These are phyloP conservation scores for Vannuccia rotundouncinata DNA, from an alignment of 2,888 invertebrate species.

Conservation along the genomic window DNA sequence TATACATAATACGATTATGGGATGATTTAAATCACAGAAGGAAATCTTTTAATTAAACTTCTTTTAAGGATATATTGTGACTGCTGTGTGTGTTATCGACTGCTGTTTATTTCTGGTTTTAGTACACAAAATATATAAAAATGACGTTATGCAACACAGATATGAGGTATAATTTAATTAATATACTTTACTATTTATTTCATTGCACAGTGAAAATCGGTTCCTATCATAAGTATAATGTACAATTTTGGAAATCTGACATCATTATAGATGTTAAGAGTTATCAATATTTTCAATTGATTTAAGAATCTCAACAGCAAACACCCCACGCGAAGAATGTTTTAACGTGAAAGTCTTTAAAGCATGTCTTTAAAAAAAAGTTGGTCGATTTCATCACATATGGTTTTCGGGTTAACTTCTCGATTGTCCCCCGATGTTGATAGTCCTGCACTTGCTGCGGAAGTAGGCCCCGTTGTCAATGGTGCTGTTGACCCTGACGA, in stretches of 20 bases:
- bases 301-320: too few species aligned
- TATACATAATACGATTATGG: too few species aligned
- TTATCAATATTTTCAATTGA: too few species aligned
- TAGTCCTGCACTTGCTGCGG: not conserved
- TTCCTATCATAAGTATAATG: too few species aligned
- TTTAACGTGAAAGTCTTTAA: not conserved
- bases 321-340: not conserved
- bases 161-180: not conserved
- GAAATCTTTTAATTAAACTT: too few species aligned
- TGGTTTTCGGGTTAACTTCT: not conserved
- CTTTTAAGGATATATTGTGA: too few species aligned
- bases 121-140: not conserved
- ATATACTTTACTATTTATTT: not conserved
- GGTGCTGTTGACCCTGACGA: not conserved
- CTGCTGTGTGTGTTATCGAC: too few species aligned
- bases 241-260: too few species aligned
- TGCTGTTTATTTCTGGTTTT: too few species aligned
- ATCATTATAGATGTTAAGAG: too few species aligned
- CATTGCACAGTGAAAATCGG: too few species aligned
- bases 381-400: conserved; percentile 7
- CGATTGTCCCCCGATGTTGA: not conserved
- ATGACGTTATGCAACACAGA: not conserved
- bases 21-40: too few species aligned
- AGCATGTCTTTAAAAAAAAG: not conserved
- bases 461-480: not conserved